These are phyloP conservation scores for Ailuropoda melanoleuca DNA, from an alignment of 2,113 vertebrate species.

Conservation along the genomic window DNA sequence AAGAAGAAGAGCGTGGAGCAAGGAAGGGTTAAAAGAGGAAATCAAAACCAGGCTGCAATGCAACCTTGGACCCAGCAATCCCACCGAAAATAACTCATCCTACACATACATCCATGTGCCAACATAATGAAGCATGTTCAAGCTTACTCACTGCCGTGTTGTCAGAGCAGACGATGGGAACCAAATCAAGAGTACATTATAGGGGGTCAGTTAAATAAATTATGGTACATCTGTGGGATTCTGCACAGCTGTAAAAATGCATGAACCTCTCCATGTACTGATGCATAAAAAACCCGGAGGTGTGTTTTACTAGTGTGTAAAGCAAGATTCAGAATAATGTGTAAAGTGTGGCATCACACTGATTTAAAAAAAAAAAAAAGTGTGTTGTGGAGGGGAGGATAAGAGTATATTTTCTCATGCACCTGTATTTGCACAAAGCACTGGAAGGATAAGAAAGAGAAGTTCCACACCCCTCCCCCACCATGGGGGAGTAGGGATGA, in stretches of 20 bases:
- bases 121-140: rapidly evolving
- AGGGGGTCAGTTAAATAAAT: not conserved
- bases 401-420: not conserved
- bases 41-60: not conserved
- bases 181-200: not conserved
- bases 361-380: not conserved
- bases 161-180: not conserved
- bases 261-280: not conserved
- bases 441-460: not conserved
- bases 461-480: not conserved
- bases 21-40: not conserved
- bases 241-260: not conserved
- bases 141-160: not conserved
- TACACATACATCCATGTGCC: rapidly evolving
- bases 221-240: rapidly evolving
- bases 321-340: not conserved
- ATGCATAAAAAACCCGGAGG: not conserved
- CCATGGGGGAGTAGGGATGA: not conserved
- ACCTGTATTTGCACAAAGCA: not conserved
- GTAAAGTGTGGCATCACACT: not conserved
- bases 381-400: not conserved
- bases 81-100: not conserved
- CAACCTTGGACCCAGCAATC: not conserved
- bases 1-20: conserved; percentile 6
- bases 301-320: not conserved